Evolutionary conservation across 2,888 invertebrate species (phyloP).

Genomic region (Syritta pipiens): DNA sequence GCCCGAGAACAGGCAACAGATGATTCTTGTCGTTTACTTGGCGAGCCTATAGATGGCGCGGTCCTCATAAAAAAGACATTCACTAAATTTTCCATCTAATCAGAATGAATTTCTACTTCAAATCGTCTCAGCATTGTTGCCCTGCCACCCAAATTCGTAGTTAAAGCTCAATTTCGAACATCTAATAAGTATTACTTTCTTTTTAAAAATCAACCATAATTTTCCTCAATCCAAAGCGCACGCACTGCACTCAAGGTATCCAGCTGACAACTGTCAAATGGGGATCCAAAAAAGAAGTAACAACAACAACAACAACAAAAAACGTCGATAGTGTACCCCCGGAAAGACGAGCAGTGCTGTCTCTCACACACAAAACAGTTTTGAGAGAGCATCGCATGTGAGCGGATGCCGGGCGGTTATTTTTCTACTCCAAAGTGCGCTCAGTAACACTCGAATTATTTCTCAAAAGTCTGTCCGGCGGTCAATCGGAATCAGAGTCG

Average conservation of each 20-base stretch:
- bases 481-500: too few species aligned
- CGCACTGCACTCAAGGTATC: constrained; percentile 27
- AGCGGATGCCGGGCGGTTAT: constrained; percentile 39
- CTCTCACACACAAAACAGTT: constrained; percentile 47
- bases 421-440: constrained; percentile 3
- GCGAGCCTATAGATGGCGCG: constrained; percentile 16
- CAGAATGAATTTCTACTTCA: too few species aligned
- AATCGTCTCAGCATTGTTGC: too few species aligned
- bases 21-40: not conserved
- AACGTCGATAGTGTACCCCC: constrained; percentile 48
- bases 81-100: not conserved
- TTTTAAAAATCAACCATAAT: too few species aligned
- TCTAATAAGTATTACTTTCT: too few species aligned
- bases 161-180: too few species aligned
- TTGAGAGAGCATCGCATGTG: constrained; percentile 56
- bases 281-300: not conserved
- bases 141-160: too few species aligned
- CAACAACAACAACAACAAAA: constrained; percentile 1
- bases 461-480: constrained; percentile 13
- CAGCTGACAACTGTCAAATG: constrained; percentile 62
- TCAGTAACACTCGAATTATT: constrained; percentile 16
- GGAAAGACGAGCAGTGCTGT: constrained; percentile 35
- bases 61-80: not conserved
- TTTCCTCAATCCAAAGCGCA: constrained; percentile 22
- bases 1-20: not conserved